Percentiles rank a stretch among this genome's conserved stretches.
Evolutionary conservation across 2,888 invertebrate species (phyloP).

Genomic region (Drosophila recens): DNA sequence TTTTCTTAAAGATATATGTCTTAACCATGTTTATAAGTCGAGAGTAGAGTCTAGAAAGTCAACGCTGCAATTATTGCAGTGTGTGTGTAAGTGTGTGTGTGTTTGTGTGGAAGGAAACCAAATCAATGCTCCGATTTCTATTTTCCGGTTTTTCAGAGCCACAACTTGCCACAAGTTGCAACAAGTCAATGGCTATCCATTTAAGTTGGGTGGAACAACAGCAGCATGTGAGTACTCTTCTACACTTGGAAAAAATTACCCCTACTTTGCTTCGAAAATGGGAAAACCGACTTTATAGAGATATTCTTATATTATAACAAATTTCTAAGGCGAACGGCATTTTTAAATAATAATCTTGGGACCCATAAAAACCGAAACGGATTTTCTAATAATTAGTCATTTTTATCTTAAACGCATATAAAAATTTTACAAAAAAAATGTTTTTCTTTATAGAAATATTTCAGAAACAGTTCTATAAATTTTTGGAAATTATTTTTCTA

Average conservation of each 20-base stretch:
- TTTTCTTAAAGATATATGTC: constrained; percentile 31
- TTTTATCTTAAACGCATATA: too few relatives aligned
- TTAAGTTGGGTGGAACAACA: constrained; percentile 31
- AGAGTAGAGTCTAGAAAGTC: constrained; percentile 50
- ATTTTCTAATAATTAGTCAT: too few relatives aligned
- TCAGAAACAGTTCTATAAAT: too few relatives aligned
- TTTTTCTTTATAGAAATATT: too few relatives aligned
- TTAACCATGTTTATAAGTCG: constrained; percentile 5
- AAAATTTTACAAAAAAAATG: too few relatives aligned
- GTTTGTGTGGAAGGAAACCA: constrained; percentile 27
- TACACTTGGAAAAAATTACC: not conserved
- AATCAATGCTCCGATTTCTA: constrained; percentile 50
- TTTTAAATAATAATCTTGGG: too few relatives aligned
- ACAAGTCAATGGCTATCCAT: constrained; percentile 20
- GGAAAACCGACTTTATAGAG: too few relatives aligned
- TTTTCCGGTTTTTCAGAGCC: constrained; percentile 39
- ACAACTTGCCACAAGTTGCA: constrained; percentile 19
- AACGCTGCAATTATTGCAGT: constrained; percentile 54
- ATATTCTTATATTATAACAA: too few relatives aligned
- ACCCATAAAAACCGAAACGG: too few relatives aligned
- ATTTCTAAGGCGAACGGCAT: too few relatives aligned
- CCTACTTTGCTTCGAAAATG: not conserved
- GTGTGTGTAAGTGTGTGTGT: constrained; percentile 16
- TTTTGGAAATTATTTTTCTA: too few relatives aligned
- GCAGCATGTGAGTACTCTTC: constrained; percentile 8